Conservation (phyloP, 2,888 invertebrate species). For the Tribolium freemani region DNA sequence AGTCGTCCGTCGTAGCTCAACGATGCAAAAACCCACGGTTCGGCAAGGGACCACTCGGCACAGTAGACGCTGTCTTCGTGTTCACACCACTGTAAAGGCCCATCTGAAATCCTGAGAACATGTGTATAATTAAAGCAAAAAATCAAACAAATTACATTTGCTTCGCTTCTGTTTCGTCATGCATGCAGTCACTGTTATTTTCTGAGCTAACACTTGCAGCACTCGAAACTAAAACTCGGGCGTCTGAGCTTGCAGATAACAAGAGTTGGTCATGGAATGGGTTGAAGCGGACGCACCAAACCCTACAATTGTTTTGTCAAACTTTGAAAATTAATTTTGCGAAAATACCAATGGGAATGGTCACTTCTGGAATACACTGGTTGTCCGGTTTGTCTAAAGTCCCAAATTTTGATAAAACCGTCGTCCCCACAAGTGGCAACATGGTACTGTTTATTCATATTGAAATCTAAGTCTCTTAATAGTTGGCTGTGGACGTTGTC, state of each 20-base stretch:
- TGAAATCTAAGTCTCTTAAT: slow-evolving; percentile 94
- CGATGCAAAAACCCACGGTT: slow-evolving; percentile 99
- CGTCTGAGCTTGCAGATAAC: slow-evolving; percentile 95
- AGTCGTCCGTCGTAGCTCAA: slow-evolving; percentile 97
- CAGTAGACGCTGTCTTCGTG: slow-evolving; percentile 99
- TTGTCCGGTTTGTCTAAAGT: slow-evolving; percentile 84
- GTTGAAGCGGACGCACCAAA: slow-evolving; percentile 96
- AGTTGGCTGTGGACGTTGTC: slow-evolving; percentile 88
- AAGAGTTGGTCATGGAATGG: slow-evolving; percentile 97
- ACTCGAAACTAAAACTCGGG: slow-evolving; percentile 89
- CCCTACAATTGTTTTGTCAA: slow-evolving; percentile 69
- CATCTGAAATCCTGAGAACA: slow-evolving; percentile 79
- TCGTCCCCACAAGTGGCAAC: slow-evolving; percentile 96
- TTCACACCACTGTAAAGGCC: slow-evolving; percentile 92
- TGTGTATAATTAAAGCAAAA: slow-evolving; percentile 5
- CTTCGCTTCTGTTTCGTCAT: slow-evolving; percentile 69
- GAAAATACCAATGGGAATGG: slow-evolving; percentile 85
- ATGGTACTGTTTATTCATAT: slow-evolving; percentile 97
- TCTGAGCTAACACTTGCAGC: slow-evolving; percentile 91
- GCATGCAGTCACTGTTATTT: slow-evolving; percentile 71
- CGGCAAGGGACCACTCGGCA: slow-evolving; percentile 96
- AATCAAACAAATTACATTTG: slow-evolving; percentile 66
- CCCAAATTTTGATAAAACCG: slow-evolving; percentile 96
- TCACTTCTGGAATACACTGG: slow-evolving; percentile 86
- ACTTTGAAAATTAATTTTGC: neutral